Base-by-base conservation (phyloP, 2,797 vertebrate species). In the Masticophis lateralis region DNA sequence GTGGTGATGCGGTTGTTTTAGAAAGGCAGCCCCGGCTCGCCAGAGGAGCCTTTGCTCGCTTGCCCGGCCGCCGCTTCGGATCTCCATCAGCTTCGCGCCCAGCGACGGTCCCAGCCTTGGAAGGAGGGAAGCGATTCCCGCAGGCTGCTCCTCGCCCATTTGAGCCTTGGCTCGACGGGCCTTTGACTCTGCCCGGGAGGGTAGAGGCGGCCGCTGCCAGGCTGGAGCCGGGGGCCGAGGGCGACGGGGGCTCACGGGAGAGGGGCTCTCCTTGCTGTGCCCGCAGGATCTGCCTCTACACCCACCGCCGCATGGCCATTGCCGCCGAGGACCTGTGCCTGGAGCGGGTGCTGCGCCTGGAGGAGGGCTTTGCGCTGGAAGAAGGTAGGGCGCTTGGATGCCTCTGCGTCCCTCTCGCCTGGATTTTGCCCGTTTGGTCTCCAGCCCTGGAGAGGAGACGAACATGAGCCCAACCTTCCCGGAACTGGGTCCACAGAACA, bases 221-320 rank as follows among this genome's bases (percentile, higher is more conserved):
- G 14, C 66, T 37, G 16, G 66, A 16, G 47, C 63, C 6, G 12
- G 32, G 47, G 13, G 14, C 22, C 5, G 9, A 27, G 59, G 56
- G 56, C 1, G 28, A 8, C 16, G 27, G 60, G 87, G 91, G 91
- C 16, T 25, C 1, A 12, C 22, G 32, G 3, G 43, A 32, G 55
- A 25, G 37, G 1, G 1, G 22, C 66, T 95, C 57, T 90, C n/a
- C 59, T 1, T 95, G 53, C 94, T 2, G 4, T 94, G 86, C 91
- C 94, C 95, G 90, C 94, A 99, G 99, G 96, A 96, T 99, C 95
- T 98, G 99, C 10, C 93, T 99, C 86, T 99, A 98, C 94, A 98
- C 95, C 0, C 99, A 99, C 96, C 98, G 98, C 95, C 98, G 99
- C 95, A 99, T 99, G 99, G 99, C 99, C 60, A 98, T 99, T 63